Evolutionary conservation across 2,797 vertebrate genomes (phyloP), one percentile per base, ranked within the genome.

Genomic region (Halcyon leucocephala): DNA sequence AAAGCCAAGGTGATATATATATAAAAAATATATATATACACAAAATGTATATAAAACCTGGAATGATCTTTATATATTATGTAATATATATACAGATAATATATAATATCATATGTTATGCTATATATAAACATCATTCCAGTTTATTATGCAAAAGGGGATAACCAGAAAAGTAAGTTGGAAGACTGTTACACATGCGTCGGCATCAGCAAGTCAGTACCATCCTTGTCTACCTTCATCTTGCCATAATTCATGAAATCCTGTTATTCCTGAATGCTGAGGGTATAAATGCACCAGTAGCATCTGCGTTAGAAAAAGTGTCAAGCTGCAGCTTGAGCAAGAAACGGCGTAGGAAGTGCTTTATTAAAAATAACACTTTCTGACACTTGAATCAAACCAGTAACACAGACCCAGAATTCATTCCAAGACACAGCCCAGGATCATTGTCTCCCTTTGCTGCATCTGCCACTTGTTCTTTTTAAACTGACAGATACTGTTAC

Each of bases 131-230:
- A 82, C 31, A 71, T 44, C 10, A 77, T 58, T 90, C 33, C 54
- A 81, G 62, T 57, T 81, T 74, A 64, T 83, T 83, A 93, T 57
- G 58, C 57, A 83, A 86, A 90, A 90, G 22, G 41, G 5, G 80
- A 85, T 76, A 95, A 96, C 84, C 72, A 85, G 71, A 91, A 86
- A 80, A 92, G 72, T 77, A 76, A 87, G 65, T 4, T 86, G 57
- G 60, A 90, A 74, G 51, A 84, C 51, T 77, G 49, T 31, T 73
- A 70, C 31, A 89, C 17, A 28, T 60, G 48, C 0, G 0, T 3
- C 61, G 39, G 33, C 52, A 74, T 71, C 80, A 88, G 17, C 65
- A 65, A 78, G 52, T 24, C 9, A 7, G 83, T 77, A 69, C 37
- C 71, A 82, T 28, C 66, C 86, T 25, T 41, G 73, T 35, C 81